These are phyloP conservation scores for Hirtodrosophila cameraria DNA, from an alignment of 2,888 invertebrate species.

Conservation along the genomic window DNA sequence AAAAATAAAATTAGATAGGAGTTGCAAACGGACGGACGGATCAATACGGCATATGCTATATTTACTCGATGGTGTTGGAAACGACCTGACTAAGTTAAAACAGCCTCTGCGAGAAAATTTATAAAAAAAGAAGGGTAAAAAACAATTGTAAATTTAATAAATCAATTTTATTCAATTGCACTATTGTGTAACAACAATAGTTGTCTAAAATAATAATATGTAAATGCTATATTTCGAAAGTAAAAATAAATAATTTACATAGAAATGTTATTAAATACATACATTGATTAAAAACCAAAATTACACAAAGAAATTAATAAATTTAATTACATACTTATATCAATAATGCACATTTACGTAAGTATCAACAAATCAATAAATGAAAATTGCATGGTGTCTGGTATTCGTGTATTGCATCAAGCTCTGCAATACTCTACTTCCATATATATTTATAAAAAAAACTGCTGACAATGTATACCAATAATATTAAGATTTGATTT, in stretches of 20 bases:
- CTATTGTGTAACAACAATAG: constrained; percentile 26
- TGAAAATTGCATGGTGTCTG: constrained; percentile 7
- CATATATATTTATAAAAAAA: constrained; percentile 8
- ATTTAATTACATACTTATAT: constrained; percentile 16
- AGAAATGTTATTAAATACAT: constrained; percentile 25
- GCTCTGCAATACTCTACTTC: constrained; percentile 7
- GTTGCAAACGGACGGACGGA: no score
- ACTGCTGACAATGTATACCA: constrained; percentile 9
- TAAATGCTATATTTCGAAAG: constrained; percentile 5
- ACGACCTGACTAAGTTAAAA: not conserved
- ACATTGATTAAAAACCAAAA: constrained; percentile 24
- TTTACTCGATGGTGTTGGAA: no score
- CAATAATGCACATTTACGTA: constrained; percentile 39
- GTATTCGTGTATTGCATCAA: constrained; percentile 11
- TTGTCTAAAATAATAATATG: constrained; percentile 5
- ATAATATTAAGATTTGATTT: constrained; percentile 1
- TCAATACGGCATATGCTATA: no score
- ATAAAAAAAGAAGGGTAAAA: not conserved
- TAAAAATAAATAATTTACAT: constrained; percentile 42
- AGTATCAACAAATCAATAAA: constrained; percentile 14
- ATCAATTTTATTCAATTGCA: constrained; percentile 47
- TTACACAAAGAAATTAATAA: constrained; percentile 5
- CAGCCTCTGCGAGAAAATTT: not conserved
- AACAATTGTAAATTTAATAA: not conserved
- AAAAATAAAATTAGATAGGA: no score